Base-by-base conservation (phyloP, 1,140 invertebrate genomes). In the Aphelenchoides besseyi region DNA sequence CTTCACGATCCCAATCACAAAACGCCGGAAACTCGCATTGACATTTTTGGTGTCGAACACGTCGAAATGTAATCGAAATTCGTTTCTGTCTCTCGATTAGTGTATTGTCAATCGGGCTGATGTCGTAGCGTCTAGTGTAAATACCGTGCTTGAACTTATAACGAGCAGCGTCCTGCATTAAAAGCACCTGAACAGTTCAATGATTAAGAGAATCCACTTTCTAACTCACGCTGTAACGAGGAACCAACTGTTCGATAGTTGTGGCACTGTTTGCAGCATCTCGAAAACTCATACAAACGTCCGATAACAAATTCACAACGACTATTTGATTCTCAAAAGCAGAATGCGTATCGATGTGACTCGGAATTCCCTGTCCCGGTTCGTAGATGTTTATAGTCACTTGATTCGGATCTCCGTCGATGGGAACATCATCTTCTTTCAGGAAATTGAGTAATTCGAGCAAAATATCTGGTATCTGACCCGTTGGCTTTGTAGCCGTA, bases 291-390 rank as follows among this genome's bases (percentile, higher is more conserved):
- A 80, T 78, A 12, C 77, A 70, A 69, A 76, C 66, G 54, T 71
- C 75, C 23, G 75, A 80, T 32, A 66, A 89, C n/a, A 97, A 86
- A 28, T 92, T 95, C 0, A 98, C 79, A 3, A 92, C 93, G 26
- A 96, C 81, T 73, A 98, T 92, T 23, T 90, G 90, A 82, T 92
- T 90, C 79, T 92, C 90, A 87, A 97, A 98, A 2, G 92, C 90
- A 85, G 92, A 93, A 82, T 95, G 92, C 0, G 92, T 95, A 81
- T 98, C 95, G n/a, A 95, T 89, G 87, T 98, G 95, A 0, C 91
- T 88, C 64, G 94, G 94, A 79, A 97, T 97, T 29, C 93, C 93
- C 92, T 97, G 93, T 9, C 94, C 94, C 69, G 93, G 91, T 64
- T 88, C 79, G 86, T 98, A 98, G 76, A 89, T 89, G 87, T 97